Evolutionary conservation across 2,797 vertebrate species (phyloP).

Genomic region (Halcyon leucocephala): DNA sequence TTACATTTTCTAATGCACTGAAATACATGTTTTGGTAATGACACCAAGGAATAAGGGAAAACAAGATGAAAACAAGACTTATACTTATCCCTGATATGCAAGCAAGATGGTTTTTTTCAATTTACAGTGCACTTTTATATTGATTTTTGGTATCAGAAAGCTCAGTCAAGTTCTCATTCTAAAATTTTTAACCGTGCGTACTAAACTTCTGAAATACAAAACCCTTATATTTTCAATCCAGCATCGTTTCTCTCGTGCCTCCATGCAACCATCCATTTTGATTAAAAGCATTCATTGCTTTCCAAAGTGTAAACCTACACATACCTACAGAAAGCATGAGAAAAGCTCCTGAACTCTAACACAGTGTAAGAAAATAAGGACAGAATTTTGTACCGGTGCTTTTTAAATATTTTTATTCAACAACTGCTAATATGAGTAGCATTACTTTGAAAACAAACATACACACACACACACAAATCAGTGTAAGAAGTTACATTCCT

Average conservation of each 20-base stretch:
- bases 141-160: background rate
- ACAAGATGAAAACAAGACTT: constrained; percentile 44
- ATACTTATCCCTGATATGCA: background rate
- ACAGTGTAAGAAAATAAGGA: background rate
- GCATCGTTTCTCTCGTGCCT: background rate
- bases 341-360: background rate
- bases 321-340: background rate
- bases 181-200: background rate
- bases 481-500: background rate
- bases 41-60: constrained; percentile 37
- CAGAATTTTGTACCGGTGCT: background rate
- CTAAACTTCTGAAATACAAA: background rate
- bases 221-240: background rate
- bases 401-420: background rate
- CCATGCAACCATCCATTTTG: background rate
- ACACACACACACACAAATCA: background rate
- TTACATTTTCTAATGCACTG: constrained; percentile 50
- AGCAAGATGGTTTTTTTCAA: background rate
- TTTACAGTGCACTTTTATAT: background rate
- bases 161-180: background rate
- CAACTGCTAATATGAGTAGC: background rate
- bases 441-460: background rate
- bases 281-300: background rate
- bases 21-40: constrained; percentile 43
- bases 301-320: background rate